Percentiles rank a stretch among this genome's conserved stretches.
These are phyloP conservation scores for Brachionus plicatilis DNA, from an alignment of 1,140 invertebrate genomes.

Conservation along the genomic window DNA sequence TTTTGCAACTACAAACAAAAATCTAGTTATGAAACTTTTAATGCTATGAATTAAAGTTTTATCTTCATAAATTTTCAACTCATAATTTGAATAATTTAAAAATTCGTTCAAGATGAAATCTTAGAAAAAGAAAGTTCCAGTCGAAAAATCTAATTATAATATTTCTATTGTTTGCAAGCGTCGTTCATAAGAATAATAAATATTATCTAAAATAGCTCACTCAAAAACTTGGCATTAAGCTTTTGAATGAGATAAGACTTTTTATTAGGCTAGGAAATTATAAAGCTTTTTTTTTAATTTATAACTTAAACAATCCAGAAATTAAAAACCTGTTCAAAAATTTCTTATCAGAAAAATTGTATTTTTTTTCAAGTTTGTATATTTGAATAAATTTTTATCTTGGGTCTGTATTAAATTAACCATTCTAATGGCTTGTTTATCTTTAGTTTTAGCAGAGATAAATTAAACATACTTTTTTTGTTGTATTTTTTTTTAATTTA, in stretches of 20 bases:
- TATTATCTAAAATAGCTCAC: neutral
- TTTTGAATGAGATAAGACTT: neutral
- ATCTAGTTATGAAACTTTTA: neutral
- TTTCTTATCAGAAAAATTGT: constrained; percentile 1
- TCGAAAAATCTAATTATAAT: neutral
- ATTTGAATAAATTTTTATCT: neutral
- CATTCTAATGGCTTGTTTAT: neutral
- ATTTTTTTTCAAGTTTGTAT: neutral
- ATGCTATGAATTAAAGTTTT: neutral
- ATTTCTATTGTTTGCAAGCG: neutral
- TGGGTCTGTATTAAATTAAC: neutral
- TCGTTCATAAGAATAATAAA: neutral
- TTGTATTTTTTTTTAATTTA: constrained; percentile 3
- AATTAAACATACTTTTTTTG: constrained; percentile 2
- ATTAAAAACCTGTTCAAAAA: constrained; percentile 17
- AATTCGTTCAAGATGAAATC: neutral
- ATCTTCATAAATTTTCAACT: neutral
- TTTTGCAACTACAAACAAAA: neutral
- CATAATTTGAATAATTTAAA: neutral
- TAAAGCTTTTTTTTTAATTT: neutral
- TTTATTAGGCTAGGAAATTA: neutral
- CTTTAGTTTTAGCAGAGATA: neutral
- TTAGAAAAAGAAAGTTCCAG: neutral
- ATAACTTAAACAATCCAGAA: neutral
- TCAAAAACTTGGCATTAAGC: neutral